Conservation (phyloP, 1,140 invertebrate genomes). For the Eumaeus atala region DNA sequence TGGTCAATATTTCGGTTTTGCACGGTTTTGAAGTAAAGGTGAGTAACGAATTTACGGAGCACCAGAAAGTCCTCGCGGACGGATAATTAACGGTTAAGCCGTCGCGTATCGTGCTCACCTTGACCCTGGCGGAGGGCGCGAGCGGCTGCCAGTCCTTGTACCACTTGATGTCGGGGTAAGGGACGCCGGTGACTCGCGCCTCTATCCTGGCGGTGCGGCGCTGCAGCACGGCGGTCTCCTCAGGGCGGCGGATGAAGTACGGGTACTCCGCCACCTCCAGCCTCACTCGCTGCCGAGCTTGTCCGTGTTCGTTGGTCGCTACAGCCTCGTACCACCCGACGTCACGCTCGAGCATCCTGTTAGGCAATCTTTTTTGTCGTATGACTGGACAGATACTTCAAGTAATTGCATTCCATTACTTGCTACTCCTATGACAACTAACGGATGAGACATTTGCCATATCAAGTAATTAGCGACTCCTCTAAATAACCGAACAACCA, state of each 20-base stretch:
- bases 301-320: conserved; percentile 94
- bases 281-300: conserved; percentile 87
- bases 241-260: conserved; percentile 88
- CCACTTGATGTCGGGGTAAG: conserved; percentile 96
- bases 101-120: conserved; percentile 69
- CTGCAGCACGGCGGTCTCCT: conserved; percentile 86
- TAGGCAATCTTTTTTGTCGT: no score
- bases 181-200: conserved; percentile 91
- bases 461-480: no score
- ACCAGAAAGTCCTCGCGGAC: no score
- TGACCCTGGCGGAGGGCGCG: conserved; percentile 84
- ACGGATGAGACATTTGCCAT: no score
- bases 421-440: no score
- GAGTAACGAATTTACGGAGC: no score
- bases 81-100: no score
- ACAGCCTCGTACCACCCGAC: conserved; percentile 95
- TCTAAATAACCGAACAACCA: no score
- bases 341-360: conserved; percentile 89
- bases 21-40: no score
- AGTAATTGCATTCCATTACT: no score
- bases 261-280: conserved; percentile 95
- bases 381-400: no score
- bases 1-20: no score
- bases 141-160: conserved; percentile 97
- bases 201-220: conserved; percentile 84